Conservation (phyloP, 1,140 invertebrate genomes). For the Oncopodura yosiiana region DNA sequence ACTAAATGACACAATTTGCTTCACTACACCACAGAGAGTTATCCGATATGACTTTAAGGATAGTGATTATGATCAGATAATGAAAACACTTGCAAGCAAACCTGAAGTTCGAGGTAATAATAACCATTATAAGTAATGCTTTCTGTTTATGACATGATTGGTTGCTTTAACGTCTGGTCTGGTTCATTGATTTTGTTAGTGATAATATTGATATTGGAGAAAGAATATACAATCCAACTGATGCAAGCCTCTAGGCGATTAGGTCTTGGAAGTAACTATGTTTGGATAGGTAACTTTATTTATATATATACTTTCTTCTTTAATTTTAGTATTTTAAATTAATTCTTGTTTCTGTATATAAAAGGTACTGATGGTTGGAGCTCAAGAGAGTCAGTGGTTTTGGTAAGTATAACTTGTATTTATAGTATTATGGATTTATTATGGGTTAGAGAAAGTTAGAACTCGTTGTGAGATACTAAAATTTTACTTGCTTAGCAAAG, state of each 20-base stretch:
- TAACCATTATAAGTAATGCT: background rate
- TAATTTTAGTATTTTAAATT: too few relatives aligned
- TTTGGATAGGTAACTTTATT: constrained; percentile 50
- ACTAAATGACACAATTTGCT: constrained; percentile 46
- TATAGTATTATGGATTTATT: too few relatives aligned
- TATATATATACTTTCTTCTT: too few relatives aligned
- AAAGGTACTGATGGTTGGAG: constrained; percentile 47
- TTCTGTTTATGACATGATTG: background rate
- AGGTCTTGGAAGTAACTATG: constrained; percentile 39
- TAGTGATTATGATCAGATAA: constrained; percentile 44
- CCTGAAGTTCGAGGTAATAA: constrained; percentile 29
- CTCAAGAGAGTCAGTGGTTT: constrained; percentile 38
- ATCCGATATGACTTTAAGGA: constrained; percentile 41
- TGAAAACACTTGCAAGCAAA: constrained; percentile 39
- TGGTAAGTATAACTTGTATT: constrained; percentile 4
- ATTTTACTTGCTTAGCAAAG: too few relatives aligned
- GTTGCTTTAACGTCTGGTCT: background rate
- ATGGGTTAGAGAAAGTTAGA: too few relatives aligned
- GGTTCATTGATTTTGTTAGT: constrained; percentile 39
- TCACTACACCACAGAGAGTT: constrained; percentile 42
- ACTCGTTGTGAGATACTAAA: too few relatives aligned
- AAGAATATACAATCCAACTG: constrained; percentile 42
- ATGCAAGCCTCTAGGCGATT: constrained; percentile 42
- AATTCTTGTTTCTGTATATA: too few relatives aligned
- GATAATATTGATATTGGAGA: constrained; percentile 49